Percentiles rank a stretch among this genome's conserved stretches.
Conservation (phyloP, 2,113 vertebrate species). For the Anarrhichthys ocellatus region DNA sequence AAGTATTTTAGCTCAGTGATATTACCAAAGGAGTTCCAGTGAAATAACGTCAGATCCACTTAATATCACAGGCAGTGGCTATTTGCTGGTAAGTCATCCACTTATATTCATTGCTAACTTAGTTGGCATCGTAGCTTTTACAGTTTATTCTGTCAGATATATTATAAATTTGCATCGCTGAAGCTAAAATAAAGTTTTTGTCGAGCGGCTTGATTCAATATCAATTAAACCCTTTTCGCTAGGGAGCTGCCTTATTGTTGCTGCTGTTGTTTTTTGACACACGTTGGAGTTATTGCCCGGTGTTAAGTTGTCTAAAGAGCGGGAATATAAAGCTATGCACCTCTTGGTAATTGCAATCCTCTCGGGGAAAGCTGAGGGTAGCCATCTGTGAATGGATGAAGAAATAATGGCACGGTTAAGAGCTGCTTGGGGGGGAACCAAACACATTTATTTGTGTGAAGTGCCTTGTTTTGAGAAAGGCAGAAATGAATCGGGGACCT, state of each 20-base stretch:
- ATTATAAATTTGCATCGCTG: slow-evolving; percentile 24
- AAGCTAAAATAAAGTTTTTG: slow-evolving; percentile 38
- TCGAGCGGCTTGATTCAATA: slow-evolving; percentile 20
- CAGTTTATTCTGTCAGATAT: slow-evolving; percentile 18
- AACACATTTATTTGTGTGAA: slow-evolving; percentile 71
- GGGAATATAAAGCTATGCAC: slow-evolving; percentile 61
- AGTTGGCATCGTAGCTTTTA: slow-evolving; percentile 17
- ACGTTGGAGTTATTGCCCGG: slow-evolving; percentile 41
- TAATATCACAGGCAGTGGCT: slow-evolving; percentile 35
- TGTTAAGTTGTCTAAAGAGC: slow-evolving; percentile 64
- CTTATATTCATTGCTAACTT: slow-evolving; percentile 25
- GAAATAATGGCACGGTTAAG: slow-evolving; percentile 72
- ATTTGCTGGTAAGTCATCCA: slow-evolving; percentile 34
- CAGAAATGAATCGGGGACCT: slow-evolving; percentile 48
- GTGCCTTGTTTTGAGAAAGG: slow-evolving; percentile 41
- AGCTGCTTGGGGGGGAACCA: slow-evolving; percentile 67
- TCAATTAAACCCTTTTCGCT: slow-evolving; percentile 20
- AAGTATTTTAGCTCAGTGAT: slow-evolving; percentile 3
- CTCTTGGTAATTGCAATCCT: slow-evolving; percentile 75
- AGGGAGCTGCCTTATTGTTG: slow-evolving; percentile 23
- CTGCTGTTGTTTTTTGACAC: slow-evolving; percentile 41
- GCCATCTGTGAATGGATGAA: slow-evolving; percentile 73
- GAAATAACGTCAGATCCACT: slow-evolving; percentile 33
- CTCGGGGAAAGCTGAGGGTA: slow-evolving; percentile 63
- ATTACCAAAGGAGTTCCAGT: slow-evolving; percentile 10